Conservation (phyloP, 2,113 vertebrate species). For the Sebastes fasciatus region DNA sequence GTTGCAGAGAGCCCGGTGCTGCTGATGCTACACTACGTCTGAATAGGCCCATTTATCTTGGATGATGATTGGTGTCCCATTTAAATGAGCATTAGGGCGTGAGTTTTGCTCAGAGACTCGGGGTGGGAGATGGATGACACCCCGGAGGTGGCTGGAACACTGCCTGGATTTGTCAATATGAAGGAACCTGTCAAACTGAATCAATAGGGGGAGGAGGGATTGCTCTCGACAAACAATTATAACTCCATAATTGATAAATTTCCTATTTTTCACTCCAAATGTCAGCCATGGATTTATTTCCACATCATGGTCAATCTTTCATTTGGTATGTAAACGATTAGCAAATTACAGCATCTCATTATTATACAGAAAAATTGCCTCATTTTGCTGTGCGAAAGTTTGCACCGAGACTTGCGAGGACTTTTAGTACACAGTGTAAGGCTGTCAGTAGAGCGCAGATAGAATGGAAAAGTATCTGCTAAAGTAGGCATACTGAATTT, state of each 20-base stretch:
- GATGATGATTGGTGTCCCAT: constrained; percentile 72
- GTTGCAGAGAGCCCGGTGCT: not conserved
- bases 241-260: constrained; percentile 67
- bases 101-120: constrained; percentile 58
- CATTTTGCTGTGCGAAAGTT: constrained; percentile 6
- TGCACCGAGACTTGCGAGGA: not conserved
- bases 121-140: constrained; percentile 66
- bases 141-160: constrained; percentile 56
- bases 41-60: constrained; percentile 47
- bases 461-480: not conserved
- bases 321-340: constrained; percentile 53
- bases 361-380: not conserved
- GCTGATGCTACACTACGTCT: constrained; percentile 40
- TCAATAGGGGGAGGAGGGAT: constrained; percentile 73
- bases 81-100: constrained; percentile 75
- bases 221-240: constrained; percentile 64
- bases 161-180: constrained; percentile 70
- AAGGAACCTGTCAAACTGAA: constrained; percentile 69
- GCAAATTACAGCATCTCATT: constrained; percentile 41
- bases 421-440: not conserved
- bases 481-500: not conserved
- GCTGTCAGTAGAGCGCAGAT: not conserved
- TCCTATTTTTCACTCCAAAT: constrained; percentile 62
- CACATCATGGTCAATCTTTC: constrained; percentile 28
- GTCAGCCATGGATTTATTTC: constrained; percentile 56